A percentile compares a stretch with the other conserved stretches of the same genome.
These are phyloP conservation scores for Hydraecia micacea DNA, from an alignment of 2,888 invertebrate species.

Conservation along the genomic window DNA sequence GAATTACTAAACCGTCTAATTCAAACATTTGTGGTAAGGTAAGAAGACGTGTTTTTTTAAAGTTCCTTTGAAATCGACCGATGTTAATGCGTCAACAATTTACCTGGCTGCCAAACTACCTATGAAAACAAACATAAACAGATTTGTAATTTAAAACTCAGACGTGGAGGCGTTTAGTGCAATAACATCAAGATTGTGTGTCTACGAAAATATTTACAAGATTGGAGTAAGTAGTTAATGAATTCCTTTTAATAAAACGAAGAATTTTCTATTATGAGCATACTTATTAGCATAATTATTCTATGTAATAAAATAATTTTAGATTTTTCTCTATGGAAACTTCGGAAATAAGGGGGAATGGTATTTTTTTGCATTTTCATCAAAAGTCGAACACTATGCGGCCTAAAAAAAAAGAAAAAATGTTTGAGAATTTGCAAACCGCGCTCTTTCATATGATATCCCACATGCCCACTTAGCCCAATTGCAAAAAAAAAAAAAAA, in stretches of 20 bases:
- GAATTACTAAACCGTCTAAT: background rate
- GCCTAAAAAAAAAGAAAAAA: no score
- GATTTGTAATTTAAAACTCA: constrained; percentile 33
- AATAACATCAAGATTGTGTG: constrained; percentile 31
- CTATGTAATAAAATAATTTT: no score
- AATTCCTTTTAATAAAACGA: constrained; percentile 10
- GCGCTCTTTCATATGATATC: no score
- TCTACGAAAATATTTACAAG: constrained; percentile 17
- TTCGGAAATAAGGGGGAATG: no score
- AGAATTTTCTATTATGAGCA: background rate
- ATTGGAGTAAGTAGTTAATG: constrained; percentile 9
- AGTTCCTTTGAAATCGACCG: constrained; percentile 14
- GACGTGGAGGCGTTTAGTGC: background rate
- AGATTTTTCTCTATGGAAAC: no score
- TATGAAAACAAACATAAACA: constrained; percentile 17
- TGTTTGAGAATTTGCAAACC: no score
- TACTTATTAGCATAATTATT: no score
- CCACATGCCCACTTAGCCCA: no score
- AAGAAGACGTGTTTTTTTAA: background rate
- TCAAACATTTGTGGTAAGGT: background rate
- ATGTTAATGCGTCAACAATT: constrained; percentile 19
- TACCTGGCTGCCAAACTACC: constrained; percentile 15
- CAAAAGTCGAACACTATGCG: no score
- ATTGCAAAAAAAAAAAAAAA: no score
- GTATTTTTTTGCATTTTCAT: no score